Evolutionary conservation across 2,113 vertebrate species (phyloP).

Genomic region (Suricata suricatta): DNA sequence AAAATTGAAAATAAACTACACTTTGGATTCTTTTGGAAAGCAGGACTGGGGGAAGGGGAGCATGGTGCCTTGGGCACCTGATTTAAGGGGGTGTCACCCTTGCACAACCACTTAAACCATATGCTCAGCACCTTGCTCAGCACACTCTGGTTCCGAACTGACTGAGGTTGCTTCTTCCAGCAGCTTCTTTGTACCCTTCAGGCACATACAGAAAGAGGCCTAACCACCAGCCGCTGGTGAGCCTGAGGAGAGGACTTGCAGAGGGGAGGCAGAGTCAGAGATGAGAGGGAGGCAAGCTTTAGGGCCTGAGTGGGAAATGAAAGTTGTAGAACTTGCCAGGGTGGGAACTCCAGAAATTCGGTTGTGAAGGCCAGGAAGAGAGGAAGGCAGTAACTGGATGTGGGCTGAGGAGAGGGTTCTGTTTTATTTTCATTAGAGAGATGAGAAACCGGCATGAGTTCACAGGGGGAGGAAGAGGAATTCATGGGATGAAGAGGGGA

Average conservation of each 20-base stretch:
- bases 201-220: background rate
- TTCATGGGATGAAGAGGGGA: background rate
- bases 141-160: rapidly evolving
- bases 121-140: background rate
- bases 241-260: background rate
- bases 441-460: background rate
- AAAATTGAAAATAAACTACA: background rate
- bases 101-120: background rate
- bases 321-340: rapidly evolving
- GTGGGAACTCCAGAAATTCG: background rate
- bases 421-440: background rate
- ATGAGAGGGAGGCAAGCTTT: background rate
- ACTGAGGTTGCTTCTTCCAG: background rate
- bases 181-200: background rate
- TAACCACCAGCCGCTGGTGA: background rate
- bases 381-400: background rate
- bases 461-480: background rate
- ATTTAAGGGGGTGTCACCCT: background rate
- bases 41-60: background rate
- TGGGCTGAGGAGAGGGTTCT: background rate
- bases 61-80: too few species aligned
- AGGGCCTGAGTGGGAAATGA: background rate
- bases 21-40: background rate
- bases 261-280: background rate
- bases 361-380: background rate